Evolutionary conservation across 2,797 vertebrate genomes (phyloP).

Genomic region (Myoxocephalus aenaeus): DNA sequence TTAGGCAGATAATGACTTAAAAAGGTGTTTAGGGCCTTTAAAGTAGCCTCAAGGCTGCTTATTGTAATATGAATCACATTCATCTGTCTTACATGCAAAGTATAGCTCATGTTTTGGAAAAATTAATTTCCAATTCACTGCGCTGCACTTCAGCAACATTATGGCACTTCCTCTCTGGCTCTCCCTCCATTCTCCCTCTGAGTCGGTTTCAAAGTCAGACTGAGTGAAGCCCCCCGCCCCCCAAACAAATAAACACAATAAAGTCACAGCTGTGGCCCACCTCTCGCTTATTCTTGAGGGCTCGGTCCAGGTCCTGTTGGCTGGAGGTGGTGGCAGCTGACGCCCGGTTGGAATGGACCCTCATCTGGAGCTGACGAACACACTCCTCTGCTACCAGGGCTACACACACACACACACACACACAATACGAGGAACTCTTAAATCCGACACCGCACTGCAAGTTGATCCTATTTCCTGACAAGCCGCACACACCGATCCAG

Average conservation of each 20-base stretch:
- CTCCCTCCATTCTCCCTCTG: slow-evolving; percentile 12
- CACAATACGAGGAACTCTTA: background rate
- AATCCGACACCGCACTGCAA: background rate
- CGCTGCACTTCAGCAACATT: slow-evolving; percentile 39
- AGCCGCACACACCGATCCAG: background rate
- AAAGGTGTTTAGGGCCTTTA: background rate
- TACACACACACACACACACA: slow-evolving; percentile 58
- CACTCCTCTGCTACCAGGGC: slow-evolving; percentile 97
- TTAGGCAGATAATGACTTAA: background rate
- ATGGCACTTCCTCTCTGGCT: slow-evolving; percentile 16
- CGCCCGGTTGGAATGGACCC: slow-evolving; percentile 93
- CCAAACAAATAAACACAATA: background rate
- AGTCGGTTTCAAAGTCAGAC: slow-evolving; percentile 32
- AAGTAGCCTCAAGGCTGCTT: background rate
- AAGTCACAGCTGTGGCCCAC: slow-evolving; percentile 61
- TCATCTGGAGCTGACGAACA: slow-evolving; percentile 94
- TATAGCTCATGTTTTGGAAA: background rate
- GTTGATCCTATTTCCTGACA: background rate
- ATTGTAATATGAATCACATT: background rate
- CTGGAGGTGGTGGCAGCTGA: slow-evolving; percentile 92
- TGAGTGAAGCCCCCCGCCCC: slow-evolving; percentile 6
- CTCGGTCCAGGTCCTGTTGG: slow-evolving; percentile 95
- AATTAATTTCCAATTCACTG: slow-evolving; percentile 9
- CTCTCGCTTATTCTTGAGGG: slow-evolving; percentile 93
- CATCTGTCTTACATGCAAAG: background rate